Evolutionary conservation across 2,797 vertebrate genomes (phyloP), one percentile per base, ranked within the genome.

Genomic region (Coreius guichenoti): DNA sequence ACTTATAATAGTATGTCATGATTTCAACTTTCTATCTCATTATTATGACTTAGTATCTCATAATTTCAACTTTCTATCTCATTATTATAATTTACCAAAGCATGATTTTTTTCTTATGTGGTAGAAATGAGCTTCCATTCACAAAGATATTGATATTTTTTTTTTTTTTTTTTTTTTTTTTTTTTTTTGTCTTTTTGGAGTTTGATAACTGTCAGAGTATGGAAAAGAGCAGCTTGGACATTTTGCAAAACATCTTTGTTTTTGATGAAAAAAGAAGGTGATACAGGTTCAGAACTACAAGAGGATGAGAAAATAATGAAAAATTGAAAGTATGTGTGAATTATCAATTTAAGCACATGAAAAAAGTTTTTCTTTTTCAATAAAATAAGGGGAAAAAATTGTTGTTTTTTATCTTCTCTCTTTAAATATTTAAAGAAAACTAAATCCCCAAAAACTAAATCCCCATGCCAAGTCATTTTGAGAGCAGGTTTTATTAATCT

Each of bases 401-500:
- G 13, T 47, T 26, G 7, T 12, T 61, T 61, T 13, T 1, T 3
- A 7, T 63, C 11, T 63, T 33, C 5, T 73, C 43, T 51, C 31
- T 75, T 75, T 51, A 33, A 75, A 54, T 33, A 54, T 54, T 8
- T 75, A n/a, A n/a, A n/a, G n/a, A n/a, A n/a, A n/a, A n/a, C n/a
- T n/a, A n/a, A n/a, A n/a, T n/a, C n/a, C n/a, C 75, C 54, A 43
- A 78, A 61, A 78, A 26, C 6, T 14, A 5, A 39, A 77, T 43
- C 36, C 26, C 58, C 39, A 47, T 29, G 11, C 39, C 56, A 29
- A 79, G 19, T 72, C 8, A 47, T 77, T 78, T 76, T 56, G 19
- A 39, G 8, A 84, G 16, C 3, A 16, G 39, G 6, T 67, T 43
- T 61, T 36, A 47, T 85, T 82, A 67, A 70, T 61, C 47, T 9